Conservation (phyloP, 2,113 vertebrate genomes). For the Sinocyclocheilus rhinocerous region DNA sequence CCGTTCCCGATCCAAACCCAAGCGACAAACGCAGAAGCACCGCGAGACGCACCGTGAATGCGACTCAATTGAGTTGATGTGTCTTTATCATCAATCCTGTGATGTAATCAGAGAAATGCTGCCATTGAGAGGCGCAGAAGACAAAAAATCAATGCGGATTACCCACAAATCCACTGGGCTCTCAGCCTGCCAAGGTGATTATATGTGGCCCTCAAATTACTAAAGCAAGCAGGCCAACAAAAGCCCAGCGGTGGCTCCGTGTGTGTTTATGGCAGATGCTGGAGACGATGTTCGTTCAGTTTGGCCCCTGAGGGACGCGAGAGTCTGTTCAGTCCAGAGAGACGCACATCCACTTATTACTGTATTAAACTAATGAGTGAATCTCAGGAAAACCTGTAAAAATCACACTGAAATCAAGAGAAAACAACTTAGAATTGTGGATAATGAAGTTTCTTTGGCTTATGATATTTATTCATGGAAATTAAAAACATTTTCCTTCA, state of each 20-base stretch:
- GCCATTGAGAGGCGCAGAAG: slow-evolving; percentile 2
- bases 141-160: slow-evolving; percentile 55
- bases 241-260: background rate
- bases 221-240: slow-evolving; percentile 51
- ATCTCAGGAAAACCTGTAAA: background rate
- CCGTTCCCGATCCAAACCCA: background rate
- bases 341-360: background rate
- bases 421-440: background rate
- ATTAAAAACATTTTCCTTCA: background rate
- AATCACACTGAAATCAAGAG: background rate
- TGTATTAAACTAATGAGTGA: background rate
- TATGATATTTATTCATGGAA: background rate
- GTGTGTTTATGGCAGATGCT: background rate
- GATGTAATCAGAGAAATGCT: slow-evolving; percentile 29
- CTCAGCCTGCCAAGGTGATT: slow-evolving; percentile 49
- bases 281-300: slow-evolving; percentile 32
- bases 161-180: slow-evolving; percentile 53
- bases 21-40: background rate
- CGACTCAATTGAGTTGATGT: background rate
- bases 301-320: slow-evolving; percentile 7
- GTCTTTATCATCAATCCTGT: slow-evolving; percentile 19
- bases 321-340: background rate
- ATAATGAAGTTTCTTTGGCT: background rate
- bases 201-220: slow-evolving; percentile 51
- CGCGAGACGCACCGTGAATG: background rate